Percentiles rank a stretch among this genome's conserved stretches.
These are phyloP conservation scores for Teleogryllus occipitalis DNA, from an alignment of 1,140 invertebrate species.

Conservation along the genomic window DNA sequence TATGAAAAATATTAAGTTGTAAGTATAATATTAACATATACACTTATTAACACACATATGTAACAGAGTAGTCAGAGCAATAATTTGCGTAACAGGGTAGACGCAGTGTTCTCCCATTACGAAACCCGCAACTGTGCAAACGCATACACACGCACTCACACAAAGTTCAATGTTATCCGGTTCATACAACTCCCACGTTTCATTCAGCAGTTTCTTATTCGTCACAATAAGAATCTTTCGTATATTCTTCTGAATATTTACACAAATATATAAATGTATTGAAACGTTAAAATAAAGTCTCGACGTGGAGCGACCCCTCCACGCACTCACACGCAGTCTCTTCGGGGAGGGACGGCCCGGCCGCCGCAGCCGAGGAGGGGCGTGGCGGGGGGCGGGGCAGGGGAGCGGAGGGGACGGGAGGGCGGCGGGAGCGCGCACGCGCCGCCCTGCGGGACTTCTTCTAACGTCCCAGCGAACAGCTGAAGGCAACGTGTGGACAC, in stretches of 20 bases:
- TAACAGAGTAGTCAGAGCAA: not conserved
- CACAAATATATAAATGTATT: constrained; percentile 6
- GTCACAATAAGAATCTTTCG: not conserved
- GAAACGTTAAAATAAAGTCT: constrained; percentile 1
- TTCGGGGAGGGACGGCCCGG: no score
- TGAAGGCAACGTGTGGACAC: no score
- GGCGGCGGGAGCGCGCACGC: no score
- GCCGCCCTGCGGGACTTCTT: no score
- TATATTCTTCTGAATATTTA: not conserved
- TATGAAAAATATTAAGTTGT: constrained; percentile 1
- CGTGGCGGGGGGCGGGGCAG: no score
- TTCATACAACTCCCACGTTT: not conserved
- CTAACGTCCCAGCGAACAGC: no score
- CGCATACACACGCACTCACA: no score
- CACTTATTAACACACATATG: not conserved
- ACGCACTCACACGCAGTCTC: no score
- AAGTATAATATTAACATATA: constrained; percentile 2
- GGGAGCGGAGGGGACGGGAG: no score
- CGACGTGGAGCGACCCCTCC: no score
- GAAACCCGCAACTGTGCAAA: not conserved
- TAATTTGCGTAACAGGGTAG: not conserved
- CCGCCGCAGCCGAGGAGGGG: no score
- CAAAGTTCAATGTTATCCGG: no score
- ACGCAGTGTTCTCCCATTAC: not conserved
- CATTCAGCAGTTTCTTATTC: not conserved